These are phyloP conservation scores for Seriola dumerili DNA, from an alignment of 2,113 vertebrate species.

Conservation along the genomic window DNA sequence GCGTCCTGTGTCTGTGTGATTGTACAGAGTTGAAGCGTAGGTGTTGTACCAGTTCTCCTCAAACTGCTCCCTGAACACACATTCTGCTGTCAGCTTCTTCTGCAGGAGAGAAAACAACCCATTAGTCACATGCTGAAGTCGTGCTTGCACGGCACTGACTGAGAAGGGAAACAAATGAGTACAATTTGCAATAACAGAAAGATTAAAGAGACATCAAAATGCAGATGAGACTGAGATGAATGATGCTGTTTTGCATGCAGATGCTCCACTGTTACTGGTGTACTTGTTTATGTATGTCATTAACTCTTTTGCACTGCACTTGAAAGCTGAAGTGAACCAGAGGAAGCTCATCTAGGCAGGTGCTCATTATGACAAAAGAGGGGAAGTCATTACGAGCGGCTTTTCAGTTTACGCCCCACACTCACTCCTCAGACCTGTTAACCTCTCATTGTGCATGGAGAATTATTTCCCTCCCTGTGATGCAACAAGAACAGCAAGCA, in stretches of 20 bases:
- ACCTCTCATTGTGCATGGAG: conserved; percentile 71
- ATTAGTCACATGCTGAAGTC: conserved; percentile 16
- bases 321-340: conserved; percentile 53
- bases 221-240: conserved; percentile 6
- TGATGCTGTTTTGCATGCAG: neutral
- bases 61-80: conserved; percentile 98
- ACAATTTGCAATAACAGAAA: neutral
- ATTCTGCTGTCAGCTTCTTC: conserved; percentile 97
- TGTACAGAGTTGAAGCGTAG: conserved; percentile 96
- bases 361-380: conserved; percentile 69
- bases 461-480: conserved; percentile 66
- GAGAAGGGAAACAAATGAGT: neutral
- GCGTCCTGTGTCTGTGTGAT: conserved; percentile 93
- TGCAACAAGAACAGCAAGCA: conserved; percentile 54
- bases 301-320: neutral
- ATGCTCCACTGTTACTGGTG: neutral
- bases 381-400: conserved; percentile 68
- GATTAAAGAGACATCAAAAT: neutral
- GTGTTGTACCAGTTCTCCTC: conserved; percentile 99
- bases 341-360: conserved; percentile 72
- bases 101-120: conserved; percentile 76
- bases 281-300: conserved; percentile 2
- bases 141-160: too few species aligned
- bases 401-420: conserved; percentile 66
- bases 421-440: conserved; percentile 69